phyloP scores from a whole-genome alignment of 2,888 invertebrate genomes.

The Psylliodes chrysocephalus region DNA sequence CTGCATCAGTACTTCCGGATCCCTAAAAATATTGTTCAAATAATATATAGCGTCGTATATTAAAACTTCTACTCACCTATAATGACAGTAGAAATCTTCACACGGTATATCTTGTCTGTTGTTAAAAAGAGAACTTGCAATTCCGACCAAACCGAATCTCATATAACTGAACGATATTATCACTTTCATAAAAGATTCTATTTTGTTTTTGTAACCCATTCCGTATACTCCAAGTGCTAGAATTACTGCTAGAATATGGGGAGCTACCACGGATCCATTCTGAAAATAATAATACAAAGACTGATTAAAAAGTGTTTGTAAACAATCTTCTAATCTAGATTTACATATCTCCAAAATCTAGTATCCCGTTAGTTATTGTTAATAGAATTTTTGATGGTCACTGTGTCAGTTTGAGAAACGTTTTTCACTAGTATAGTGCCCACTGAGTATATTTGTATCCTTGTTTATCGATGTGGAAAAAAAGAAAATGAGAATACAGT shows the following conservation, averaged over 20 bases:
- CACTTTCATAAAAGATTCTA: slow-evolving; percentile 67
- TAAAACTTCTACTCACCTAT: slow-evolving; percentile 66
- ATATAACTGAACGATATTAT: slow-evolving; percentile 73
- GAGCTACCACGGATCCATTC: slow-evolving; percentile 72
- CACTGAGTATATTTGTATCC: too few species aligned
- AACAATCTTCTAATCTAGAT: too few species aligned
- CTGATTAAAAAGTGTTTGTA: too few species aligned
- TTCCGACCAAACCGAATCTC: slow-evolving; percentile 75
- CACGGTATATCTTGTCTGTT: slow-evolving; percentile 72
- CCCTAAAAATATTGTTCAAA: slow-evolving; percentile 6
- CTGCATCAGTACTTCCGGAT: slow-evolving; percentile 65
- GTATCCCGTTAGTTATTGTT: too few species aligned
- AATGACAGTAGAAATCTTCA: slow-evolving; percentile 69
- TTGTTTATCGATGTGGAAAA: too few species aligned
- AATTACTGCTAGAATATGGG: slow-evolving; percentile 68
- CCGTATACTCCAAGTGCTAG: slow-evolving; percentile 71
- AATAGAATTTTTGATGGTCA: too few species aligned
- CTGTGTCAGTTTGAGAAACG: too few species aligned
- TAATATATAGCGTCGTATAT: too few species aligned
- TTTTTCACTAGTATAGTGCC: too few species aligned
- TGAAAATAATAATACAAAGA: slow-evolving; percentile 58
- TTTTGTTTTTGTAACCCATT: slow-evolving; percentile 70
- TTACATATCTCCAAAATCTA: too few species aligned
- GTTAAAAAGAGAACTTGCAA: slow-evolving; percentile 68
- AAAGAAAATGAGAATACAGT: too few species aligned